Base-by-base conservation (phyloP, 2,797 vertebrate genomes). In the Melanogrammus aeglefinus region DNA sequence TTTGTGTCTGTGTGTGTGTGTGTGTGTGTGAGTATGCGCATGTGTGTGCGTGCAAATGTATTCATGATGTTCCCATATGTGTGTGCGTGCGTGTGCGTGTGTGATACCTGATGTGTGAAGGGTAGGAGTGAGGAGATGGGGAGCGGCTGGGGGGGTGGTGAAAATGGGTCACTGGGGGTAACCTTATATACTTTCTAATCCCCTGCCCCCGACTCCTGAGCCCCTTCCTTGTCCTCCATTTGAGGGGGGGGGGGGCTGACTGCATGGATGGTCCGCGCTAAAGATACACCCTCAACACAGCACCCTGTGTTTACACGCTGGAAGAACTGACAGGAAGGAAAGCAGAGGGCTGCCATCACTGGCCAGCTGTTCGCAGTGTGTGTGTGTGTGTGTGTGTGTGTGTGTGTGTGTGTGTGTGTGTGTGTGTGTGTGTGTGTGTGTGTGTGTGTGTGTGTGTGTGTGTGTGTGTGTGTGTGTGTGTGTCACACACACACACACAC, bases 171-270 rank as follows among this genome's bases (percentile, higher is more conserved):
- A 92, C 87, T 87, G 76, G 85, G 78, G 80, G 88, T 82, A 91
- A 90, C 86, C 81, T 86, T 88, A 90, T 90, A 89, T 91, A 85
- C 86, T 90, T 90, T 85, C 86, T 91, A 91, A 89, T 82, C 83
- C 75, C 69, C 74, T 2, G 57, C 57, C 8, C 31, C 24, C n/a
- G n/a, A 66, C 2, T 66, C 57, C 57, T 24, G 57, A 12, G 57
- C n/a, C 57, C 12, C 31, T 13, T 27, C 21, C 33, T 57, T 18
- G 5, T 21, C 71, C 44, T 57, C 69, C 8, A 21, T 36, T 35
- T 71, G 76, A 71, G 76, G 81, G 79, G 81, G 86, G 76, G 81
- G 0, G 79, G 80, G 84, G 72, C 39, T 41, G 86, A 80, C 85
- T 85, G 87, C 87, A 90, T 87, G 89, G 82, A 77, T 76, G 8